phyloP scores from a whole-genome alignment of 2,888 invertebrate genomes.

The Cerceris ruficornis region DNA sequence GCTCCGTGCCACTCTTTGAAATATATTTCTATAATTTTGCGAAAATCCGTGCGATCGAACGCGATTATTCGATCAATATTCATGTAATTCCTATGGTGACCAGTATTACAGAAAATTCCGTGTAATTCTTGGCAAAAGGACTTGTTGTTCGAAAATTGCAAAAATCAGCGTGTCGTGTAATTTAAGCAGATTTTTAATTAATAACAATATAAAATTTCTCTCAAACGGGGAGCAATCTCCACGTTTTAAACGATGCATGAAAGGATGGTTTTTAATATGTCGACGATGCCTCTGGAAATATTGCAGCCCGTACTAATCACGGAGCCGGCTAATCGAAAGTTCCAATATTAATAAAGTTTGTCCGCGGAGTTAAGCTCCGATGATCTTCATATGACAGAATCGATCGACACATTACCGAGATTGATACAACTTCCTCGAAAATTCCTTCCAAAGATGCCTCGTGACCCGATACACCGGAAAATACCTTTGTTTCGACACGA shows the following conservation, averaged over 20 bases:
- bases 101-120: neutral
- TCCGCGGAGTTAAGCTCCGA: conserved; percentile 14
- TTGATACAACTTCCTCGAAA: conserved; percentile 34
- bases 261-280: neutral
- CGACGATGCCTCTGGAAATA: neutral
- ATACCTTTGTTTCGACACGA: neutral
- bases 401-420: conserved; percentile 18
- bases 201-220: too few relatives aligned
- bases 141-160: too few relatives aligned
- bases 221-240: too few relatives aligned
- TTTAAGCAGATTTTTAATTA: too few relatives aligned
- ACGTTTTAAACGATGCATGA: too few relatives aligned
- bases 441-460: neutral
- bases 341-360: conserved; percentile 47
- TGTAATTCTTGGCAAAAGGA: neutral
- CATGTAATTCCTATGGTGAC: neutral
- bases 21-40: too few relatives aligned
- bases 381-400: conserved; percentile 45
- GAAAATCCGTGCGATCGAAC: too few relatives aligned
- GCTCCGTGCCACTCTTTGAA: neutral
- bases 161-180: too few relatives aligned
- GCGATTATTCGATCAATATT: conserved; percentile 6
- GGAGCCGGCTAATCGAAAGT: conserved; percentile 23
- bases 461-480: neutral
- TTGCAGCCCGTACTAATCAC: conserved; percentile 17